These are phyloP conservation scores for Acanthoscelides obtectus DNA, from an alignment of 2,888 invertebrate species.

Conservation along the genomic window DNA sequence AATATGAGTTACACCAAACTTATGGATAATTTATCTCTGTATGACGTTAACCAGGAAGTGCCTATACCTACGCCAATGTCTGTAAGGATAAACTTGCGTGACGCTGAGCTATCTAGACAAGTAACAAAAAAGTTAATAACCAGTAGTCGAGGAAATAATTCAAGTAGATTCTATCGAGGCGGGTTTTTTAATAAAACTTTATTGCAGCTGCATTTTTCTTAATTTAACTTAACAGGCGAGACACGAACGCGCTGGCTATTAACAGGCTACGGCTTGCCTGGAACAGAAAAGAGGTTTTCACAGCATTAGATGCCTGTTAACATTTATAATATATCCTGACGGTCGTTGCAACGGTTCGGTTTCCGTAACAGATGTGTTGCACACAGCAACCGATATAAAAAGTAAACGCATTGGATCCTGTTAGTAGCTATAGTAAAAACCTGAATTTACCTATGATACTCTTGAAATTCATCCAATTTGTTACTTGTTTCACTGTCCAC, in stretches of 20 bases:
- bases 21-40: too few relatives aligned
- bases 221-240: not conserved
- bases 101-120: slow-evolving; percentile 32
- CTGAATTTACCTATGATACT: too few relatives aligned
- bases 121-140: slow-evolving; percentile 37
- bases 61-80: not conserved
- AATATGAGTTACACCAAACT: too few relatives aligned
- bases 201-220: slow-evolving; percentile 22
- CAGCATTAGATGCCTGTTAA: not conserved
- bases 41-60: too few relatives aligned
- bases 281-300: not conserved
- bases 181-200: slow-evolving; percentile 23
- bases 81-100: slow-evolving; percentile 38
- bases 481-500: too few relatives aligned
- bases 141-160: slow-evolving; percentile 36
- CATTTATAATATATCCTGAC: not conserved
- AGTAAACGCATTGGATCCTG: not conserved
- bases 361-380: not conserved
- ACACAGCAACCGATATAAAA: not conserved
- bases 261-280: not conserved
- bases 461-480: too few relatives aligned
- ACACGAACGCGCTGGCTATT: not conserved
- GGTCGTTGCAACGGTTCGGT: not conserved
- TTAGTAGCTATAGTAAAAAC: not conserved
- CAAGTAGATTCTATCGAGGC: slow-evolving; percentile 30